Conservation (phyloP, 2,888 invertebrate species). For the Machimus rusticus region DNA sequence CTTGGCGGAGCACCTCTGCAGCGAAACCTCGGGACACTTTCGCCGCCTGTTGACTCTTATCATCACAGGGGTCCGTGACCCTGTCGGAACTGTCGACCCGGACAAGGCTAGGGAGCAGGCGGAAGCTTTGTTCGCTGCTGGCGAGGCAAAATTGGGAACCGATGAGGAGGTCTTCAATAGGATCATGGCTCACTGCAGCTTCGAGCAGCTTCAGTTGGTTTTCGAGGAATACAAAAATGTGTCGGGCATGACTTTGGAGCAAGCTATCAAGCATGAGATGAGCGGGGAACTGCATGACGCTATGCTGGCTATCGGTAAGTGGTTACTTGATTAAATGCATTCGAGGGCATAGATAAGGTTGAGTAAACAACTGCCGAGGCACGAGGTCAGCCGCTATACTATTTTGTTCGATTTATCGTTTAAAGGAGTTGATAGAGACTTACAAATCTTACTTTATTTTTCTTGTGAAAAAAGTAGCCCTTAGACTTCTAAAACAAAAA, state of each 20-base stretch:
- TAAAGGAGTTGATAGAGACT: not conserved
- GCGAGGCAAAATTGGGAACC: constrained; percentile 73
- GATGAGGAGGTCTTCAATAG: constrained; percentile 75
- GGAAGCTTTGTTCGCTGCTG: constrained; percentile 73
- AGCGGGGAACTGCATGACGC: constrained; percentile 72
- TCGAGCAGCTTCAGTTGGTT: constrained; percentile 71
- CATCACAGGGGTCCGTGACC: constrained; percentile 71
- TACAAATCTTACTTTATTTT: no score
- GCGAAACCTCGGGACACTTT: constrained; percentile 80
- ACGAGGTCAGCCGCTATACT: not conserved
- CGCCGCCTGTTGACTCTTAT: constrained; percentile 75
- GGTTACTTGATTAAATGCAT: not conserved
- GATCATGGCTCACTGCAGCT: constrained; percentile 76
- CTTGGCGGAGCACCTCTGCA: constrained; percentile 75
- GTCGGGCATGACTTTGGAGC: constrained; percentile 74
- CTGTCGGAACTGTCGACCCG: constrained; percentile 69
- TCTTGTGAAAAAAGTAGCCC: no score
- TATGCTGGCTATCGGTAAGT: constrained; percentile 71
- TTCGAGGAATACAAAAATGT: constrained; percentile 76
- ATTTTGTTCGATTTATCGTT: not conserved
- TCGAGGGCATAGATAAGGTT: not conserved
- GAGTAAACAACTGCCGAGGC: not conserved
- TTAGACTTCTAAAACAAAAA: no score
- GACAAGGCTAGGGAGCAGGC: constrained; percentile 74
- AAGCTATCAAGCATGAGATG: constrained; percentile 71